phyloP scores from a whole-genome alignment of 2,797 vertebrate species.

The Cossypha niveicapilla region DNA sequence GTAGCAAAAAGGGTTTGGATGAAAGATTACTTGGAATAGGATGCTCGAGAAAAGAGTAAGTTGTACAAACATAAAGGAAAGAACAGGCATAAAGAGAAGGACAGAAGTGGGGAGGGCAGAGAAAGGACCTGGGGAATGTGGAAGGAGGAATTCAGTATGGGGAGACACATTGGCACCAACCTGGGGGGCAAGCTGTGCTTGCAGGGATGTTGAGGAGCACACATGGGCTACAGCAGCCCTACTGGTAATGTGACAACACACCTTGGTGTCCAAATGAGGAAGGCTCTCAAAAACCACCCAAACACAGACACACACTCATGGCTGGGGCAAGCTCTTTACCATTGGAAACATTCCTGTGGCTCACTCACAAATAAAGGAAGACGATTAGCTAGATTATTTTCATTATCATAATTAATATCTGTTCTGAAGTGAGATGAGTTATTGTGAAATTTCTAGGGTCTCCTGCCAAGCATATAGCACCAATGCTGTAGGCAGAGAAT shows the following conservation, averaged over 20 bases:
- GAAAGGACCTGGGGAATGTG: accelerated
- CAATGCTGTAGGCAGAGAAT: neutral
- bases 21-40: neutral
- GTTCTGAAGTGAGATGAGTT: neutral
- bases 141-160: neutral
- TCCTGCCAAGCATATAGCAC: neutral
- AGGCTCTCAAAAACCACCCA: neutral
- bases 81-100: neutral
- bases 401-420: neutral
- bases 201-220: too few relatives aligned
- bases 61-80: neutral
- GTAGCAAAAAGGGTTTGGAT: neutral
- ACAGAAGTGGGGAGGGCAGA: neutral
- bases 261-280: neutral
- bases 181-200: neutral
- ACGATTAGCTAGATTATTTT: neutral
- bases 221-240: neutral
- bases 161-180: neutral
- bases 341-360: neutral
- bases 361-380: neutral
- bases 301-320: accelerated
- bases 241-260: neutral
- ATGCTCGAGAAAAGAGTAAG: neutral
- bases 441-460: neutral
- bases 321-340: neutral